phyloP scores from a whole-genome alignment of 1,140 invertebrate species.

The Drosophila fuyamai region DNA sequence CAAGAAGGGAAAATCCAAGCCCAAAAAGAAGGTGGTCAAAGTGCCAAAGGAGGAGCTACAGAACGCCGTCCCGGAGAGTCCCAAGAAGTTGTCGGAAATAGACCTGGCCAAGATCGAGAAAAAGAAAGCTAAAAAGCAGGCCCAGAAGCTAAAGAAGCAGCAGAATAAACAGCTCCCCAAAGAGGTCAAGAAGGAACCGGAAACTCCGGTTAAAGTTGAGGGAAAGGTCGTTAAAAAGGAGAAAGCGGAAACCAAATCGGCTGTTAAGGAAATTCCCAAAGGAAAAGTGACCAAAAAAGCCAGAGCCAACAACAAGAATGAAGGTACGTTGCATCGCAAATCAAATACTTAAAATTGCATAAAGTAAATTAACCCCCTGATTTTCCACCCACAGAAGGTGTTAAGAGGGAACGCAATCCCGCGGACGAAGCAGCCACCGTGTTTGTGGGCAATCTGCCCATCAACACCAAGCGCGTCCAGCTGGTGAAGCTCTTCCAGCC shows the following conservation, averaged over 20 bases:
- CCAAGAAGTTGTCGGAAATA: constrained; percentile 32
- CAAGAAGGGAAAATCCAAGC: constrained; percentile 51
- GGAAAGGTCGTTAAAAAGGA: constrained; percentile 12
- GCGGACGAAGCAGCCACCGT: constrained; percentile 63
- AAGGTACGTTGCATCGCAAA: neutral
- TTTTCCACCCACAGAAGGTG: constrained; percentile 33
- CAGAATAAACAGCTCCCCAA: constrained; percentile 23
- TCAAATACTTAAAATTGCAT: no score
- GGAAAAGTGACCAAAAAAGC: constrained; percentile 31
- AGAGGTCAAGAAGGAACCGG: neutral
- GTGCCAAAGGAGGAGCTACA: neutral
- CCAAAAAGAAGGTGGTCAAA: constrained; percentile 14
- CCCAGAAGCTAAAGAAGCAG: constrained; percentile 72
- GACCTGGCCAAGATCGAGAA: constrained; percentile 74
- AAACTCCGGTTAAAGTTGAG: neutral
- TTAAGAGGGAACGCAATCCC: constrained; percentile 50
- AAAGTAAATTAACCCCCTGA: neutral
- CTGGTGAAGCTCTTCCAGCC: constrained; percentile 63
- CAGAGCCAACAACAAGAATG: constrained; percentile 25
- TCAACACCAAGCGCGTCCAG: constrained; percentile 78
- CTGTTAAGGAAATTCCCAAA: constrained; percentile 9
- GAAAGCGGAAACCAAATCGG: neutral
- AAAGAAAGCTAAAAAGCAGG: constrained; percentile 76
- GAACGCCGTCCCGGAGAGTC: constrained; percentile 14
- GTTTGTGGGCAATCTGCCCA: constrained; percentile 80